Conservation (phyloP, 2,888 invertebrate genomes). For the Platypus cylindrus region DNA sequence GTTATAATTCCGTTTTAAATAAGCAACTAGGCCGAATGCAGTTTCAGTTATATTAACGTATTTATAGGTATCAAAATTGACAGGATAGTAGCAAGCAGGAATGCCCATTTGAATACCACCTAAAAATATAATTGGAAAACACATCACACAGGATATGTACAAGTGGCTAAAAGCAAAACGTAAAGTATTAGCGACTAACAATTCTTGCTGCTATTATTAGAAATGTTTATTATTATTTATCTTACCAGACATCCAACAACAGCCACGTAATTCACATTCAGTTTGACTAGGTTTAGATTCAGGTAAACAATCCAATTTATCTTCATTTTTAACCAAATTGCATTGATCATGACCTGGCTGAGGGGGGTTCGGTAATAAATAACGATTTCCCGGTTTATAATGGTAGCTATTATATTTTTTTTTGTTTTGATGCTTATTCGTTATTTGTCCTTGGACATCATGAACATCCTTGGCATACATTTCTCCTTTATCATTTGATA, state of each 20-base stretch:
- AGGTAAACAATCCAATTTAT: slow-evolving; percentile 61
- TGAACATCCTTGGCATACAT: too few relatives aligned
- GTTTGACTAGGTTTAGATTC: slow-evolving; percentile 40
- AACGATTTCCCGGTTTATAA: too few relatives aligned
- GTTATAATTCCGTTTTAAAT: slow-evolving; percentile 39
- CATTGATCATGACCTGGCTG: slow-evolving; percentile 36
- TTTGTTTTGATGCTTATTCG: too few relatives aligned
- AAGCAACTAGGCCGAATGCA: slow-evolving; percentile 45
- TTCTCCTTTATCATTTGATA: too few relatives aligned
- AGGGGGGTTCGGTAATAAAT: slow-evolving; percentile 30
- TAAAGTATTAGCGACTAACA: too few relatives aligned
- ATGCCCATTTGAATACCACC: slow-evolving; percentile 32
- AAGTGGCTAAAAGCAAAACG: too few relatives aligned
- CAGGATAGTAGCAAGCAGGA: slow-evolving; percentile 65
- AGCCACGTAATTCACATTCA: slow-evolving; percentile 51
- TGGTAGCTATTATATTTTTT: too few relatives aligned
- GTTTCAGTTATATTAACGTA: slow-evolving; percentile 48
- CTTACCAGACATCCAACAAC: slow-evolving; percentile 48
- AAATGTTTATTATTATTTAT: too few relatives aligned
- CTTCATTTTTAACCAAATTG: slow-evolving; percentile 33
- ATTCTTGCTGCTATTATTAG: too few relatives aligned
- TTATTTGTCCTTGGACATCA: too few relatives aligned
- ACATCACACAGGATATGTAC: too few relatives aligned
- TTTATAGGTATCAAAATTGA: slow-evolving; percentile 50
- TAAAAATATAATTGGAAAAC: neutral